Percentiles rank a stretch among this genome's conserved stretches.
Evolutionary conservation across 64 coral and sea anemone genomes (phyloP).

Genomic region (Acropora yongei): DNA sequence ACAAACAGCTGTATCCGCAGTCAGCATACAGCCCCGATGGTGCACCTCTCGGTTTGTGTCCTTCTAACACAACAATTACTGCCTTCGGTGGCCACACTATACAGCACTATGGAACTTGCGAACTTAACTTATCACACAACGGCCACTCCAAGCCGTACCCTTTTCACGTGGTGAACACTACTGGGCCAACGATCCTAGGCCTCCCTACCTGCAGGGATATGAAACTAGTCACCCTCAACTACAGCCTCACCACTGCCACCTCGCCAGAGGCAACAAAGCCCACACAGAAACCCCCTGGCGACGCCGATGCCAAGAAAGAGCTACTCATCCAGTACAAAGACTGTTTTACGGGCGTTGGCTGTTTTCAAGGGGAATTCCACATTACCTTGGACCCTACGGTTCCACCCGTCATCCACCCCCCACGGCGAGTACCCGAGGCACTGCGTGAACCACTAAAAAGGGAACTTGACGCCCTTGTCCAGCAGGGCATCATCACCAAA

Average conservation of each 20-base stretch:
- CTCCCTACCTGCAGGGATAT: constrained; percentile 52
- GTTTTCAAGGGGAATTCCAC: constrained; percentile 47
- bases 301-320: constrained; percentile 25
- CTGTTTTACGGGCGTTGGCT: constrained; percentile 51
- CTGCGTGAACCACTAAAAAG: constrained; percentile 19
- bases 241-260: neutral
- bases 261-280: neutral
- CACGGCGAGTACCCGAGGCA: constrained; percentile 39
- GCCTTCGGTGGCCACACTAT: constrained; percentile 66
- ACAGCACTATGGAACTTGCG: constrained; percentile 66
- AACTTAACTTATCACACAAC: constrained; percentile 39
- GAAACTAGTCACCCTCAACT: constrained; percentile 55
- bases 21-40: neutral
- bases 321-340: constrained; percentile 25
- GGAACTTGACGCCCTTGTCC: constrained; percentile 41
- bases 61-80: too few species aligned
- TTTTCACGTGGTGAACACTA: constrained; percentile 57
- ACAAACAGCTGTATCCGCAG: constrained; percentile 46
- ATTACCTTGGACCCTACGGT: constrained; percentile 47
- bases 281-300: neutral
- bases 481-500: constrained; percentile 46
- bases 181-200: constrained; percentile 57
- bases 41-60: neutral
- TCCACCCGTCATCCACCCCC: constrained; percentile 32
- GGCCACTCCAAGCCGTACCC: constrained; percentile 24